Evolutionary conservation across 2,888 invertebrate species (phyloP), one percentile per base, ranked within the genome.

Genomic region (Chaitophorus viminalis): DNA sequence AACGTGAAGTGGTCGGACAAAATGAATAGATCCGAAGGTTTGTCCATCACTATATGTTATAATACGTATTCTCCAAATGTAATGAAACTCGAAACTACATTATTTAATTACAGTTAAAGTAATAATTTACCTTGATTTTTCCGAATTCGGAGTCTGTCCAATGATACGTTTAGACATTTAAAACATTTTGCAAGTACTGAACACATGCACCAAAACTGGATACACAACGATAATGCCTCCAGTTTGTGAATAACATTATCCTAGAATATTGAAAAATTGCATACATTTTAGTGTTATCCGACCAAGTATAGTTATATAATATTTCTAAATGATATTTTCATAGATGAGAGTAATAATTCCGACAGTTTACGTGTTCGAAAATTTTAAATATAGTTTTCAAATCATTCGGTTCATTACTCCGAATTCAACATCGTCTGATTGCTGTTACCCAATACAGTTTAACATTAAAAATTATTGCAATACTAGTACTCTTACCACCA

Each of bases 181-280:
- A 89, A 89, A 68, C 88, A 86, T 68, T 89, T 89, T 8, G 89
- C 54, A 29, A 89, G 25, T 1, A 89, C 78, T 25, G 89, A 88
- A 76, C 89, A 88, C 21, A 88, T 54, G 14, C 89, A 82, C 78
- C 89, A 89, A 68, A 89, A 89, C 81, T 89, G 88, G 14, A 89
- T 39, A 21, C 89, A 89, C 0, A 88, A n/a, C 31, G 89, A 89
- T 25, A 89, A n/a, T 0, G 89, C 85, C 74, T 88, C 87, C 72
- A 89, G 36, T 82, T 89, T 89, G 33, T 88, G 86, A 3, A 85
- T 70, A 0, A 89, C 82, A 11, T 79, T 88, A 33, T 89, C 89
- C 89, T 89, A 60, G n/a, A 86, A 33, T n/a, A 31, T 46, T 14
- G 46, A 46, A 46, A 46, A 14, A 14, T 46, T 46, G 11, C 46